Evolutionary conservation across 2,797 vertebrate genomes (phyloP).

Genomic region (Masticophis lateralis): DNA sequence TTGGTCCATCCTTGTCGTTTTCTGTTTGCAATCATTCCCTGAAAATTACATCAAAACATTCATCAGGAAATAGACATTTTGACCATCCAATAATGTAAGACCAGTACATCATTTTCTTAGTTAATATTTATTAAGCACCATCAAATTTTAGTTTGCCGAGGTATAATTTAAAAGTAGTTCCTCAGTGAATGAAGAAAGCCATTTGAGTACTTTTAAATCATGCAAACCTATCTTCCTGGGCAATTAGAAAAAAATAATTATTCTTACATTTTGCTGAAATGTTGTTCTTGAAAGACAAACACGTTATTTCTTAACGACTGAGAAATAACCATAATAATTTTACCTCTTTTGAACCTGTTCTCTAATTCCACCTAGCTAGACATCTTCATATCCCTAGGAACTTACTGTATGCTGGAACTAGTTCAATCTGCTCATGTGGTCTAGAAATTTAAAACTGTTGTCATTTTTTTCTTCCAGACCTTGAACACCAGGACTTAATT

Average conservation of each 20-base stretch:
- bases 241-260: background rate
- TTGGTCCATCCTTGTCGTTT: background rate
- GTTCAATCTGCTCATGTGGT: constrained; percentile 13
- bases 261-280: background rate
- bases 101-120: background rate
- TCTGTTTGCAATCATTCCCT: background rate
- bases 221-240: background rate
- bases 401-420: constrained; percentile 16
- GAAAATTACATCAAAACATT: background rate
- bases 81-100: background rate
- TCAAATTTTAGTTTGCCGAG: background rate
- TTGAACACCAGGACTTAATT: constrained; percentile 27
- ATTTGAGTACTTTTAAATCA: background rate
- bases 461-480: background rate
- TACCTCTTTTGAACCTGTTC: background rate
- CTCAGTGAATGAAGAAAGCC: background rate
- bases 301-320: background rate
- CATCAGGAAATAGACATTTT: background rate
- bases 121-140: background rate
- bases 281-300: background rate
- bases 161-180: background rate
- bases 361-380: background rate
- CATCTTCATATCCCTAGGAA: constrained; percentile 9
- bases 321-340: constrained; percentile 17
- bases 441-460: constrained; percentile 32